Conservation (phyloP, 2,113 vertebrate genomes). For the Otocyon megalotis region DNA sequence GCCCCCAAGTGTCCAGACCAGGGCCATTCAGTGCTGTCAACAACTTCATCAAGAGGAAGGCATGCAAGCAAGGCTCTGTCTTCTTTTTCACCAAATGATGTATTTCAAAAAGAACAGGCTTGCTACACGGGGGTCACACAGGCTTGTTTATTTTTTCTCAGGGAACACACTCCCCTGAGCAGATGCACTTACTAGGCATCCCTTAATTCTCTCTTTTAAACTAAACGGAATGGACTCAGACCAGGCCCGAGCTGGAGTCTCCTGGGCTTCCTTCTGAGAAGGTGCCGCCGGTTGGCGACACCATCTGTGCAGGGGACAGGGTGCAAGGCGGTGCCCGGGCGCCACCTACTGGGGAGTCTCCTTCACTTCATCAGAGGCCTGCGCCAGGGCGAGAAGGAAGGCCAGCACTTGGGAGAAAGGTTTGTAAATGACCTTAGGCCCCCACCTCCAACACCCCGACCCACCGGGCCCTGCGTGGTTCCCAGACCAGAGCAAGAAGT, state of each 20-base stretch:
- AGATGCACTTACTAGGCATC: constrained; percentile 43
- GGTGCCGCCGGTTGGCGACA: neutral
- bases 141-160: constrained; percentile 48
- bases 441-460: neutral
- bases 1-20: neutral
- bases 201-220: constrained; percentile 59
- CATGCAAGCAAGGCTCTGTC: neutral
- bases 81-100: neutral
- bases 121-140: neutral
- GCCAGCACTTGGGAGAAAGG: neutral
- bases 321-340: constrained; percentile 66
- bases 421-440: neutral
- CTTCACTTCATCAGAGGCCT: constrained; percentile 26
- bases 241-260: neutral
- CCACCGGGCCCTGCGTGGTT: neutral
- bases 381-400: neutral
- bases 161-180: constrained; percentile 1
- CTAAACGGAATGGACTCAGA: neutral
- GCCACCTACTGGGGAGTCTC: constrained; percentile 83
- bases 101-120: constrained; percentile 16
- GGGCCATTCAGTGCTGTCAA: neutral
- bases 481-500: neutral
- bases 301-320: rapidly evolving
- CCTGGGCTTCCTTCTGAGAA: neutral
- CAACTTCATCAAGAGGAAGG: neutral